A percentile compares a stretch with the other conserved stretches of the same genome.
Evolutionary conservation across 1,140 invertebrate species (phyloP).

Genomic region (Panulirus ornatus): DNA sequence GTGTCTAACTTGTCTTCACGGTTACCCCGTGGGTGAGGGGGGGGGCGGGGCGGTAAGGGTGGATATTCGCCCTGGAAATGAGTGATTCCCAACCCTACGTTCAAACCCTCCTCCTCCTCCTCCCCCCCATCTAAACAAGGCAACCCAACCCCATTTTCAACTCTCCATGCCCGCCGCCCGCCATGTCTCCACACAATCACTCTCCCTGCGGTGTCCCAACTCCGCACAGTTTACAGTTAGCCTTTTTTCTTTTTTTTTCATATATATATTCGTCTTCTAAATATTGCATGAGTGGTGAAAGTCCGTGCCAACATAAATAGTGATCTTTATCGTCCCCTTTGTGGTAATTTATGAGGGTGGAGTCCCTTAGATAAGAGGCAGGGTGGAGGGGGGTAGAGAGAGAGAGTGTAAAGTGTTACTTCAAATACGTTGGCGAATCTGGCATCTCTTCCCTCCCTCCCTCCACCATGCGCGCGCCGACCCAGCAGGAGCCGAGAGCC

Average conservation of each 20-base stretch:
- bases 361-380: too few species aligned
- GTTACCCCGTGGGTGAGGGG: background rate
- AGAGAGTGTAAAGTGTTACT: too few species aligned
- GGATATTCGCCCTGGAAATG: background rate
- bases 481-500: background rate
- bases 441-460: background rate
- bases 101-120: too few species aligned
- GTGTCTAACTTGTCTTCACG: too few species aligned
- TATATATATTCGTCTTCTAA: too few species aligned
- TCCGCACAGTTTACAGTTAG: background rate
- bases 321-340: too few species aligned
- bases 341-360: too few species aligned
- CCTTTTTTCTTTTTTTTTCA: background rate
- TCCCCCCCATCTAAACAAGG: slow-evolving; percentile 38
- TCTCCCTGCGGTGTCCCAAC: slow-evolving; percentile 15
- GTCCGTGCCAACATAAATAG: too few species aligned
- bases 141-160: slow-evolving; percentile 13
- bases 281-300: too few species aligned
- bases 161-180: background rate
- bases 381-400: too few species aligned
- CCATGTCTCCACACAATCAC: slow-evolving; percentile 44
- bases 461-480: background rate
- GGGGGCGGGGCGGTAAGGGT: background rate
- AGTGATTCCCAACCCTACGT: background rate
- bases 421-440: background rate